These are phyloP conservation scores for Leucophora obtusa DNA, from an alignment of 2,888 invertebrate genomes.

Conservation along the genomic window DNA sequence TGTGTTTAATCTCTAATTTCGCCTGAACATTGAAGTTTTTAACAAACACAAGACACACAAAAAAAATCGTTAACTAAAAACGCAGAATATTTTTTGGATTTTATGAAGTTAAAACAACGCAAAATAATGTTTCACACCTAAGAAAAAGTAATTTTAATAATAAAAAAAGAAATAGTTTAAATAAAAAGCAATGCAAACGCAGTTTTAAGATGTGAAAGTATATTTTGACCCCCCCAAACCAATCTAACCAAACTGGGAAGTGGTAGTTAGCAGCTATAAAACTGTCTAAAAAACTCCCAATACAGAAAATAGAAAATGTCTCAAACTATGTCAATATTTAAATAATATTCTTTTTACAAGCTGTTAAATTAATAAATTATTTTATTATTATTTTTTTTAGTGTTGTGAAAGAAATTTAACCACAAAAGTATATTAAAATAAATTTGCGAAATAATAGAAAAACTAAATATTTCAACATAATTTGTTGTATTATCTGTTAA, in stretches of 20 bases:
- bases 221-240: too few relatives aligned
- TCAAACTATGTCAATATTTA: not conserved
- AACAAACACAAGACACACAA: constrained; percentile 38
- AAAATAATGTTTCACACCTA: constrained; percentile 46
- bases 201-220: constrained; percentile 29
- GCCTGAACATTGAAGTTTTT: constrained; percentile 50
- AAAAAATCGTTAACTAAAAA: constrained; percentile 59
- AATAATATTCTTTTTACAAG: not conserved
- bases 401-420: constrained; percentile 22
- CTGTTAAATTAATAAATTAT: constrained; percentile 1
- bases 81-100: constrained; percentile 40
- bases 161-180: not conserved
- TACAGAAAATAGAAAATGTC: constrained; percentile 46
- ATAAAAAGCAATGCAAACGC: constrained; percentile 2
- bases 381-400: constrained; percentile 23
- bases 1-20: too few relatives aligned
- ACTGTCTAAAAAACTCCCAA: constrained; percentile 39
- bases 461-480: constrained; percentile 24
- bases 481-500: constrained; percentile 42
- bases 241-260: not conserved
- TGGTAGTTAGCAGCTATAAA: not conserved
- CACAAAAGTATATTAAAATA: constrained; percentile 11
- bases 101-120: constrained; percentile 35
- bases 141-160: constrained; percentile 52
- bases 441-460: not conserved